Conservation (phyloP, 2,113 vertebrate genomes). For the Echinops telfairi region DNA sequence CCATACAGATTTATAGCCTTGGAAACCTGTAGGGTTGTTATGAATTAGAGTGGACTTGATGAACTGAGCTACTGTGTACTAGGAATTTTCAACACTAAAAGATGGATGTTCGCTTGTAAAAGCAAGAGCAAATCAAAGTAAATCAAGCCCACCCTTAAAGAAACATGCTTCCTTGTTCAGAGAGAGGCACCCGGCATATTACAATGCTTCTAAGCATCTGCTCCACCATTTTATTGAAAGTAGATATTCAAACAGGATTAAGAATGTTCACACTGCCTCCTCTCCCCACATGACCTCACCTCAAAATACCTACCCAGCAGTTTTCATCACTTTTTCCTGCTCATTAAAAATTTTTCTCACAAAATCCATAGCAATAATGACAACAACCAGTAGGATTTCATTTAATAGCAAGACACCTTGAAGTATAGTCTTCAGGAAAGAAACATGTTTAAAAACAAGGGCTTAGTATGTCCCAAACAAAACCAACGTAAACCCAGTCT, state of each 20-base stretch:
- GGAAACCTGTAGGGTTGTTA: too few relatives aligned
- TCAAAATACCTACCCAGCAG: neutral
- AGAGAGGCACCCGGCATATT: neutral
- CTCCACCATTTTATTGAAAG: neutral
- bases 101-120: neutral
- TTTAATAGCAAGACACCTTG: conserved; percentile 32
- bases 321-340: conserved; percentile 20
- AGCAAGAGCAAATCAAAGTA: neutral
- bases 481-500: neutral
- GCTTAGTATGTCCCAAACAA: neutral
- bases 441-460: neutral
- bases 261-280: neutral
- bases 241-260: neutral
- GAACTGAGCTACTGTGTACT: neutral
- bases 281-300: neutral
- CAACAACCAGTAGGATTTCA: conserved; percentile 7
- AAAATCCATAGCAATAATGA: conserved; percentile 49
- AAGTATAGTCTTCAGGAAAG: neutral
- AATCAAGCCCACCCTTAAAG: neutral
- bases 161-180: neutral
- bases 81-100: conserved; percentile 2
- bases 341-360: conserved; percentile 1
- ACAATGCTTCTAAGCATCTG: neutral
- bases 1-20: too few relatives aligned
- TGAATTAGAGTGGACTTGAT: too few relatives aligned